phyloP scores from a whole-genome alignment of 2,113 vertebrate species.

The Rattus norvegicus region DNA sequence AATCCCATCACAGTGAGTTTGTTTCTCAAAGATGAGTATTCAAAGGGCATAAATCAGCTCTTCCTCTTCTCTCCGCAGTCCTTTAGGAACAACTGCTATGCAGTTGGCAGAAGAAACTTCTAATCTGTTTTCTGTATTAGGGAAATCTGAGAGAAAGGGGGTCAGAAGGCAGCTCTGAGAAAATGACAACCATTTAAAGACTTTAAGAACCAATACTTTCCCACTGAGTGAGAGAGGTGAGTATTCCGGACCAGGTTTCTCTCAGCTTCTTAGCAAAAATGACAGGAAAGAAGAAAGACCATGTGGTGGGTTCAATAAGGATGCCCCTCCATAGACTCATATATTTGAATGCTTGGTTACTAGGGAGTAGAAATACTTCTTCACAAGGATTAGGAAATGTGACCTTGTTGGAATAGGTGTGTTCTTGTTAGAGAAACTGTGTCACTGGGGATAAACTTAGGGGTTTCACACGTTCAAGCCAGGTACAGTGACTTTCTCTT shows the following conservation, averaged over 20 bases:
- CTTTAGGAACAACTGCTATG: background rate
- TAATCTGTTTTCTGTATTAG: background rate
- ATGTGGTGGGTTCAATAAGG: background rate
- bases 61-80: background rate
- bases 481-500: background rate
- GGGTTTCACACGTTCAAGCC: background rate
- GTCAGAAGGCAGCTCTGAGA: background rate
- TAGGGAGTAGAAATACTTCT: background rate
- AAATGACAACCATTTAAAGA: slow-evolving; percentile 5
- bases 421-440: background rate
- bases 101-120: background rate
- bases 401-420: background rate
- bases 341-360: background rate
- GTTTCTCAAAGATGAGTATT: slow-evolving; percentile 26
- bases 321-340: background rate
- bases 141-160: background rate
- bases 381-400: no score
- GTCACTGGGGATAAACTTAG: background rate
- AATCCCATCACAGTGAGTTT: background rate
- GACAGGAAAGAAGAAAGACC: background rate
- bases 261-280: background rate
- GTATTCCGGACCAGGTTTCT: background rate
- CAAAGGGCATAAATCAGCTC: background rate
- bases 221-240: background rate
- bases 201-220: background rate